Evolutionary conservation across 2,888 invertebrate species (phyloP), one percentile per base, ranked within the genome.

Genomic region (Agrotis puta): DNA sequence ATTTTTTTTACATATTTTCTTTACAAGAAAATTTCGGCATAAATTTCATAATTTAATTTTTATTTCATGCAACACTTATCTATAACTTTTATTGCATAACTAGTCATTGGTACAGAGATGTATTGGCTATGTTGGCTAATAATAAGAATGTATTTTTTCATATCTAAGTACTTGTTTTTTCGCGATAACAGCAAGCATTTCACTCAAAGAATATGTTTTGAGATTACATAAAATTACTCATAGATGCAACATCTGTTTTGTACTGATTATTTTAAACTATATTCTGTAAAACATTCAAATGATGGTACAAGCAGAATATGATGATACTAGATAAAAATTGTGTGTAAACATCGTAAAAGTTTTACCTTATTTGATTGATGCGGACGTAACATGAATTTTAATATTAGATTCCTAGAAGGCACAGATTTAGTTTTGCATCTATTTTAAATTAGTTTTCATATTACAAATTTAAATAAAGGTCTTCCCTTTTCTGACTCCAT

Each of bases 321-420:
- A 70, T 69, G 47, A 24, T 63, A 70, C 63, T 48, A 67, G 53
- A 68, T 70, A 50, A 72, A 70, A 54, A 1, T 33, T 45, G 2
- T 14, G 64, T 24, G 43, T 48, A 67, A 67, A 76, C 64, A 76
- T 72, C 56, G 27, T 68, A 43, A 68, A 66, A 65, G 24, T 50
- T 56, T 48, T 56, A 59, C 57, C 14, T 63, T 24, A 27, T 22
- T 18, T 11, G 7, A 14, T 53, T 22, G 3, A n/a, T 22, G 6
- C 13, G 6, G n/a, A 68, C 6, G 45, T 58, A 1, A 45, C 3
- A 54, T 39, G 14, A 24, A 3, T 48, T 64, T 56, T 51, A 33
- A 65, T 33, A 18, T 20, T 18, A 20, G 13, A 45, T 22, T 16
- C 2, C 13, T 2, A 9, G 22, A 48, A 22, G 4, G 11, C 39